A percentile compares a stretch with the other conserved stretches of the same genome.
These are phyloP conservation scores for Sycophaga agraensis DNA, from an alignment of 1,140 invertebrate genomes.

Conservation along the genomic window DNA sequence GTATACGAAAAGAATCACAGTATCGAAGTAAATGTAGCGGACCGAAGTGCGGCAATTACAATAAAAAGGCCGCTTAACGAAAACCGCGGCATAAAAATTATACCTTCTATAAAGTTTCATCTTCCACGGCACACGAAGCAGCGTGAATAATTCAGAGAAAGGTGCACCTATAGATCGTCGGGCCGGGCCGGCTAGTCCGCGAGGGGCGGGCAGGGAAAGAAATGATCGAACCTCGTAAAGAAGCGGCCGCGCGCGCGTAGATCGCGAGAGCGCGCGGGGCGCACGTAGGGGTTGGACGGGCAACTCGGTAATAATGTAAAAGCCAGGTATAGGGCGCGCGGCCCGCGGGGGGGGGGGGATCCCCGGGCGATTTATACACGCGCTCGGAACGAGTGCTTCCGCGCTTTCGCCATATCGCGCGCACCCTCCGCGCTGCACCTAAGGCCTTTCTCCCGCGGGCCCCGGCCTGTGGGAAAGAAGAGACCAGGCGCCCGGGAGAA, in stretches of 20 bases:
- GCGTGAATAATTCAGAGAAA: conserved; percentile 12
- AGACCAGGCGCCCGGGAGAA: neutral
- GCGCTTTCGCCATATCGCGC: neutral
- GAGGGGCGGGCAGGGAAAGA: too few species aligned
- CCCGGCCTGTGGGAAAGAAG: conserved; percentile 30
- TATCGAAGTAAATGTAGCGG: conserved; percentile 22
- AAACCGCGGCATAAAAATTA: conserved; percentile 27
- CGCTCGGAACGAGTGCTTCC: conserved; percentile 2
- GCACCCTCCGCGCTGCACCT: neutral
- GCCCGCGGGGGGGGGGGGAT: too few species aligned
- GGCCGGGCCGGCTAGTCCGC: too few species aligned
- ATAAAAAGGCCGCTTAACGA: neutral
- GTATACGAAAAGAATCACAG: neutral
- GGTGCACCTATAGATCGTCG: neutral
- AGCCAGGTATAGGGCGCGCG: too few species aligned
- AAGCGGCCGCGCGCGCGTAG: neutral
- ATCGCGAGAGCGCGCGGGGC: neutral
- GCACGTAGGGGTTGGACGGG: too few species aligned
- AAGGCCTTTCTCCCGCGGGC: neutral
- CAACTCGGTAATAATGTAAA: too few species aligned
- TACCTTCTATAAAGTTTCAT: conserved; percentile 26
- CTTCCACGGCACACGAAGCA: neutral
- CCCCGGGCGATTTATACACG: conserved; percentile 11
- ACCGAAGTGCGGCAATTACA: conserved; percentile 17
- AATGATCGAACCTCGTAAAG: too few species aligned